phyloP scores from a whole-genome alignment of 1,140 invertebrate species.

The Carposina sasakii region DNA sequence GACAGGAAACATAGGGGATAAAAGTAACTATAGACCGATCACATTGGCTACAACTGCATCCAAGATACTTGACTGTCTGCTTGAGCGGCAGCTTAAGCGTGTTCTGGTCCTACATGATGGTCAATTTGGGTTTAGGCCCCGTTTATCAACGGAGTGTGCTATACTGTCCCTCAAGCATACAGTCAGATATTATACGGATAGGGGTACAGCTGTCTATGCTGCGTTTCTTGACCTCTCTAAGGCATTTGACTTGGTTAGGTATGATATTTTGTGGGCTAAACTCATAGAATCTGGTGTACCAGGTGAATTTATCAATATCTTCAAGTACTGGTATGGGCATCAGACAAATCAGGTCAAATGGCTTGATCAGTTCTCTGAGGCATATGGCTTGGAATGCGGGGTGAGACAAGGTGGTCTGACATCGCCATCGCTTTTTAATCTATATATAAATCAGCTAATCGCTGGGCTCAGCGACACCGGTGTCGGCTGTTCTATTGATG shows the following conservation, averaged over 20 bases:
- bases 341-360: neutral
- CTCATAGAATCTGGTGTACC: neutral
- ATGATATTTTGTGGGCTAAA: neutral
- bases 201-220: neutral
- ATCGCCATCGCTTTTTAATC: neutral
- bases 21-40: neutral
- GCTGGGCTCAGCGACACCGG: neutral
- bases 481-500: conserved; percentile 1
- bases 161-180: conserved; percentile 2
- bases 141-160: conserved; percentile 5
- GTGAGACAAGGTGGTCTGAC: conserved; percentile 1
- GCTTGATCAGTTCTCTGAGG: neutral
- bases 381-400: neutral
- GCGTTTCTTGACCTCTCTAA: neutral
- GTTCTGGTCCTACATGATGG: neutral
- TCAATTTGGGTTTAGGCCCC: conserved; percentile 6
- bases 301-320: neutral
- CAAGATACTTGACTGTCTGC: conserved; percentile 1
- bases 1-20: neutral
- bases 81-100: neutral
- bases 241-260: conserved; percentile 4
- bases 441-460: neutral
- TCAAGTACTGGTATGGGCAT: conserved; percentile 2
- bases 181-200: conserved; percentile 1
- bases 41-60: neutral